A percentile compares a stretch with the other conserved stretches of the same genome.
phyloP scores from a whole-genome alignment of 2,888 invertebrate species.

The Drepanosiphum platanoidis region DNA sequence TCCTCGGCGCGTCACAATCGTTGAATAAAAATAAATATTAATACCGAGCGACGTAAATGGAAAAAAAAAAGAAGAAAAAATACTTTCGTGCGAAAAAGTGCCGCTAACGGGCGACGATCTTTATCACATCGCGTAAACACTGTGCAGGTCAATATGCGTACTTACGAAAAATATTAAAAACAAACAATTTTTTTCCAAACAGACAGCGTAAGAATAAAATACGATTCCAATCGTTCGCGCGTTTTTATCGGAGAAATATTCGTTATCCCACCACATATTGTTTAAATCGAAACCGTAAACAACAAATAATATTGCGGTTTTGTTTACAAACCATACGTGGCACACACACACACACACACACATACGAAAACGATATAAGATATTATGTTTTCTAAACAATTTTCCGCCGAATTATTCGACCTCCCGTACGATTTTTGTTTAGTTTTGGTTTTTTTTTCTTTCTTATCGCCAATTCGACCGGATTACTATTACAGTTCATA shows the following conservation, averaged over 20 bases:
- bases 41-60: too few species aligned
- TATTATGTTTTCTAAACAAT: slow-evolving; percentile 40
- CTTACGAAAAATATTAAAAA: too few species aligned
- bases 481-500: background rate
- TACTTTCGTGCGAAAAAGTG: too few species aligned
- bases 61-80: too few species aligned
- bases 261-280: background rate
- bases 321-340: slow-evolving; percentile 4
- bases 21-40: too few species aligned
- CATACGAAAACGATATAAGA: background rate
- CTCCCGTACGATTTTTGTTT: slow-evolving; percentile 43
- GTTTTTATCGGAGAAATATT: slow-evolving; percentile 4
- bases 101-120: too few species aligned
- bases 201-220: too few species aligned
- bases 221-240: background rate
- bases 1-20: too few species aligned
- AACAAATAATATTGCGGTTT: slow-evolving; percentile 34
- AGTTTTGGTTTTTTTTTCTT: background rate
- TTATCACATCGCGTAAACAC: too few species aligned
- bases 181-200: too few species aligned
- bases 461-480: background rate
- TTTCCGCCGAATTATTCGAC: slow-evolving; percentile 15
- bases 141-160: too few species aligned
- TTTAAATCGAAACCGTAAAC: slow-evolving; percentile 5
- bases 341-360: background rate